Evolutionary conservation across 2,797 vertebrate species (phyloP), one percentile per base, ranked within the genome.

Genomic region (Sebastes vulpes): DNA sequence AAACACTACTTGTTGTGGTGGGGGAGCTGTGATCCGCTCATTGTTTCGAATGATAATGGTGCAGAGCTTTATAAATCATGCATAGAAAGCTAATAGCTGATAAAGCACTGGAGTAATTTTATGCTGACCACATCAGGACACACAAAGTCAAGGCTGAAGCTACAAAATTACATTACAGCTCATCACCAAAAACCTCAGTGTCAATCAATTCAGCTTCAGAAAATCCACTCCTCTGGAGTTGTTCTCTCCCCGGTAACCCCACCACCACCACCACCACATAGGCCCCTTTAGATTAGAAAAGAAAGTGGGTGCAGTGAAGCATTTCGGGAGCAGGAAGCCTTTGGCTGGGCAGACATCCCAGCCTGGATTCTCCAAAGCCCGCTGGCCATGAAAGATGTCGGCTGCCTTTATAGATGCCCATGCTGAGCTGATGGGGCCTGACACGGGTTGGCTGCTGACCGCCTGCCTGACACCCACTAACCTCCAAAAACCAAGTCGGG

Each of bases 331-430:
- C 76, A 84, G 89, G 91, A 91, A 92, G 88, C 87, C 76, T 85
- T 92, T 84, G 79, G 81, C 86, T 87, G 92, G 93, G 90, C 94
- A 92, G 71, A 84, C 85, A 87, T 93, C 89, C 94, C 93, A 94
- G 92, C 52, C 88, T 86, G 85, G 87, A 89, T 89, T 83, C 76
- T 89, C 80, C 84, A 89, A 86, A 87, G 77, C 92, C 88, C 46
- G 72, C 87, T 93, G 90, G 88, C 89, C 87, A 81, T 94, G 90
- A 95, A 93, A 93, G 92, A 94, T 81, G 80, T 81, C 87, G 87
- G 88, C 89, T 83, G 93, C 89, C 89, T 94, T 95, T 90, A 88
- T 87, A 90, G 91, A 94, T 90, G 91, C 89, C 86, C 93, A 84
- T 31, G 78, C 91, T 88, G 91, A 81, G 89, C 82, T 94, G 94